phyloP scores from a whole-genome alignment of 2,888 invertebrate genomes.

The Anticlea derivata region DNA sequence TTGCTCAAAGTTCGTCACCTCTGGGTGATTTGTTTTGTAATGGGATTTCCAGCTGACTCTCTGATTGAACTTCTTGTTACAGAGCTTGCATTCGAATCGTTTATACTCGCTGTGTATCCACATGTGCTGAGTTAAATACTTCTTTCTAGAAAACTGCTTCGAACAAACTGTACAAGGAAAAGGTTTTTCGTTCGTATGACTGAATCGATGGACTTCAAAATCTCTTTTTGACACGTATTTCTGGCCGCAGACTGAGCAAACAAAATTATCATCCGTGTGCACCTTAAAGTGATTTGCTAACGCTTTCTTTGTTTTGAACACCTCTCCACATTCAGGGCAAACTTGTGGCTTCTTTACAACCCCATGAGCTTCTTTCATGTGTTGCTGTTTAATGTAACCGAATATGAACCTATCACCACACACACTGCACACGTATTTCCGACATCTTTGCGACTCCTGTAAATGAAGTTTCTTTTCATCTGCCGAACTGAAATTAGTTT shows the following conservation, averaged over 20 bases:
- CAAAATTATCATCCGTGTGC: slow-evolving; percentile 66
- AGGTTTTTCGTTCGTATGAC: slow-evolving; percentile 79
- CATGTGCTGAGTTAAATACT: slow-evolving; percentile 70
- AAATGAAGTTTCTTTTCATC: slow-evolving; percentile 42
- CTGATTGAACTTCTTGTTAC: slow-evolving; percentile 73
- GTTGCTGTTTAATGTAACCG: slow-evolving; percentile 36
- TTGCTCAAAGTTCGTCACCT: slow-evolving; percentile 53
- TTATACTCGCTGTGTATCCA: slow-evolving; percentile 74
- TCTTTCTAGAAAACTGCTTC: slow-evolving; percentile 69
- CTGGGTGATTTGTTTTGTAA: slow-evolving; percentile 72
- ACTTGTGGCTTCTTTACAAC: slow-evolving; percentile 30
- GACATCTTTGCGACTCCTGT: slow-evolving; percentile 39
- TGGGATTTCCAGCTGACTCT: slow-evolving; percentile 74
- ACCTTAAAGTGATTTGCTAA: slow-evolving; percentile 34
- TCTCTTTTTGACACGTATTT: slow-evolving; percentile 64
- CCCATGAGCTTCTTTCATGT: slow-evolving; percentile 41
- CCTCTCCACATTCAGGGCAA: slow-evolving; percentile 45
- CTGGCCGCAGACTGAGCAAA: slow-evolving; percentile 66
- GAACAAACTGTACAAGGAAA: slow-evolving; percentile 78
- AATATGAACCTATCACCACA: slow-evolving; percentile 45
- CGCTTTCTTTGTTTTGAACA: slow-evolving; percentile 32
- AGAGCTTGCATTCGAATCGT: slow-evolving; percentile 65
- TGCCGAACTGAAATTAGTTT: slow-evolving; percentile 36
- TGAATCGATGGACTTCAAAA: slow-evolving; percentile 73
- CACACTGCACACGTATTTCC: slow-evolving; percentile 41